Conservation (phyloP, 2,797 vertebrate species). For the Urocyon cinereoargenteus region DNA sequence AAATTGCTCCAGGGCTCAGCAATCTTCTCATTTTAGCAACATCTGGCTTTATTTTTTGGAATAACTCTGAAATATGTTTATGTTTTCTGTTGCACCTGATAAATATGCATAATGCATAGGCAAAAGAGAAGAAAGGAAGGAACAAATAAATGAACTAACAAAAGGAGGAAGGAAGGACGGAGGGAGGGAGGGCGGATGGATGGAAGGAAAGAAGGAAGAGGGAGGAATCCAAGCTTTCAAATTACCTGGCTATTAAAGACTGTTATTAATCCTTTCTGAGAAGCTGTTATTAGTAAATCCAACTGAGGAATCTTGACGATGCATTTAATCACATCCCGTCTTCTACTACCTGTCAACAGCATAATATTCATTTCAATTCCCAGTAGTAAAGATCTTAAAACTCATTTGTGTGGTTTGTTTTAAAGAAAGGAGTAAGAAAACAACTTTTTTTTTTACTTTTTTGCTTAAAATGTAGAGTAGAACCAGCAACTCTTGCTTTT, state of each 20-base stretch:
- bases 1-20: neutral
- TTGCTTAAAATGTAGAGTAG: slow-evolving; percentile 41
- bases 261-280: slow-evolving; percentile 87
- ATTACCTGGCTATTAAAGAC: slow-evolving; percentile 88
- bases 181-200: fast-evolving
- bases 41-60: neutral
- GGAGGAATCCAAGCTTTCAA: neutral
- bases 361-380: slow-evolving; percentile 63
- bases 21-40: neutral
- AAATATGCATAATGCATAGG: neutral
- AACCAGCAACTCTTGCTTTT: neutral
- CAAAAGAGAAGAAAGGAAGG: neutral
- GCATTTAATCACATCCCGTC: slow-evolving; percentile 85
- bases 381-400: slow-evolving; percentile 28
- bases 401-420: neutral
- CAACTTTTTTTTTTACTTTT: neutral
- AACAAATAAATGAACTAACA: fast-evolving
- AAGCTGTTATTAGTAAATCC: slow-evolving; percentile 86
- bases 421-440: neutral
- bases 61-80: neutral
- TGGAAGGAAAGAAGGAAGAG: fast-evolving
- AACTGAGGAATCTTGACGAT: slow-evolving; percentile 86
- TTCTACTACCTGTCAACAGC: slow-evolving; percentile 85
- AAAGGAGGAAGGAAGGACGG: neutral
- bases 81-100: neutral